A percentile compares a stretch with the other conserved stretches of the same genome.
These are phyloP conservation scores for Meloidogyne chitwoodi DNA, from an alignment of 1,140 invertebrate genomes.

Conservation along the genomic window DNA sequence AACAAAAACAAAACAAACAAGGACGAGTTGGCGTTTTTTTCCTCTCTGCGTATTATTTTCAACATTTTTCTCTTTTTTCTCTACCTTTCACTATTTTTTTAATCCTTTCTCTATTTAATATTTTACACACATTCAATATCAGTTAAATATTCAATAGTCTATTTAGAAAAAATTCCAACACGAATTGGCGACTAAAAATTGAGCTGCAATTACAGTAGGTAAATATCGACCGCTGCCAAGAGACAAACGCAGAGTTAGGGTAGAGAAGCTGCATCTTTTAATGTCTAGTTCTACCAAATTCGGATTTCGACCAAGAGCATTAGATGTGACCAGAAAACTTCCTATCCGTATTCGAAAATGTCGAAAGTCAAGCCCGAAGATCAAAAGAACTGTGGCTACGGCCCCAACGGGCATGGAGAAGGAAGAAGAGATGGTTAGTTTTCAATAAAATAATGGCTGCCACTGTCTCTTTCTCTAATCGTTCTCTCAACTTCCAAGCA, in stretches of 20 bases:
- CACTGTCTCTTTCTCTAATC: conserved; percentile 27
- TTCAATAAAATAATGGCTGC: conserved; percentile 24
- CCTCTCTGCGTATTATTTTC: no score
- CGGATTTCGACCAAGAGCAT: conserved; percentile 34
- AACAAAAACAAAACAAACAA: no score
- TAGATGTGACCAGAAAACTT: conserved; percentile 37
- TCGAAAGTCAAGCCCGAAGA: conserved; percentile 27
- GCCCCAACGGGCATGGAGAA: conserved; percentile 46
- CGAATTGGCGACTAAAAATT: conserved; percentile 18
- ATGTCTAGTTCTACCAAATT: conserved; percentile 26
- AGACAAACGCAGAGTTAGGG: conserved; percentile 11
- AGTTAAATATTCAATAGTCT: not conserved
- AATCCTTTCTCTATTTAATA: not conserved
- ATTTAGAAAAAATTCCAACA: conserved; percentile 5
- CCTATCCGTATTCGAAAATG: conserved; percentile 38
- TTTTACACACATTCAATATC: not conserved
- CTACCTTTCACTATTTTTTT: not conserved
- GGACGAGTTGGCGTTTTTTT: not conserved
- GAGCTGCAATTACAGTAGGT: conserved; percentile 23
- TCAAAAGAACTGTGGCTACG: conserved; percentile 33
- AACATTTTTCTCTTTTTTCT: not conserved
- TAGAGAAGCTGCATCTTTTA: conserved; percentile 18
- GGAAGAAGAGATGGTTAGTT: conserved; percentile 43
- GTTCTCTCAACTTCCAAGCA: conserved; percentile 1
- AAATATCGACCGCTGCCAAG: conserved; percentile 18